phyloP scores from a whole-genome alignment of 2,888 invertebrate species.

The Theretra japonica region DNA sequence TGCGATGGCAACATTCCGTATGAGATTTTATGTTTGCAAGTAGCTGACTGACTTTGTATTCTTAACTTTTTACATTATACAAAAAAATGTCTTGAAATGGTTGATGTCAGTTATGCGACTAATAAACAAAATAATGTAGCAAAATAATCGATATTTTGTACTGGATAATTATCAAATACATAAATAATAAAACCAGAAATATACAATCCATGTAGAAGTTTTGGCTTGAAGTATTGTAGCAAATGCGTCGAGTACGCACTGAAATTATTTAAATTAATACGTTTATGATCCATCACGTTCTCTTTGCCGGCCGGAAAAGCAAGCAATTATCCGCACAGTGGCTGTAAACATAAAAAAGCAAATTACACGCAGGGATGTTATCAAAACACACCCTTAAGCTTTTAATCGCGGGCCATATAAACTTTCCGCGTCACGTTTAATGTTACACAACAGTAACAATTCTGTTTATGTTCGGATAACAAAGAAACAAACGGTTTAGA shows the following conservation, averaged over 20 bases:
- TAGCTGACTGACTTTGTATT: background rate
- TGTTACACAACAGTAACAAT: slow-evolving; percentile 5
- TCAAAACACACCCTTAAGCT: slow-evolving; percentile 25
- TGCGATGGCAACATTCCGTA: background rate
- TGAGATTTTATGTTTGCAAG: background rate
- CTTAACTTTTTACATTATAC: too few relatives aligned
- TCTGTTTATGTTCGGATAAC: slow-evolving; percentile 1
- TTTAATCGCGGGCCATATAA: slow-evolving; percentile 30
- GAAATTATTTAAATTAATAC: slow-evolving; percentile 15
- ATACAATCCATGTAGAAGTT: too few relatives aligned
- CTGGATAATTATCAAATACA: too few relatives aligned
- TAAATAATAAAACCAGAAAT: too few relatives aligned
- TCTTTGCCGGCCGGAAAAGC: background rate
- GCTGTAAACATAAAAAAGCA: slow-evolving; percentile 33
- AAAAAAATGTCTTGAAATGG: too few relatives aligned
- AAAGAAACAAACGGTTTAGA: background rate
- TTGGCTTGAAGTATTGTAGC: too few relatives aligned
- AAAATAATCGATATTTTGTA: too few relatives aligned
- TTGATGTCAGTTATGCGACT: too few relatives aligned
- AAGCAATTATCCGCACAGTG: background rate
- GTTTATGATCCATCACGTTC: background rate
- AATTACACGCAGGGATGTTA: slow-evolving; percentile 27
- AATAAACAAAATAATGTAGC: too few relatives aligned
- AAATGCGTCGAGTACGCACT: background rate
- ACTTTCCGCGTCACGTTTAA: slow-evolving; percentile 28